These are phyloP conservation scores for Cepphus grylle DNA, from an alignment of 2,113 vertebrate species.

Conservation along the genomic window DNA sequence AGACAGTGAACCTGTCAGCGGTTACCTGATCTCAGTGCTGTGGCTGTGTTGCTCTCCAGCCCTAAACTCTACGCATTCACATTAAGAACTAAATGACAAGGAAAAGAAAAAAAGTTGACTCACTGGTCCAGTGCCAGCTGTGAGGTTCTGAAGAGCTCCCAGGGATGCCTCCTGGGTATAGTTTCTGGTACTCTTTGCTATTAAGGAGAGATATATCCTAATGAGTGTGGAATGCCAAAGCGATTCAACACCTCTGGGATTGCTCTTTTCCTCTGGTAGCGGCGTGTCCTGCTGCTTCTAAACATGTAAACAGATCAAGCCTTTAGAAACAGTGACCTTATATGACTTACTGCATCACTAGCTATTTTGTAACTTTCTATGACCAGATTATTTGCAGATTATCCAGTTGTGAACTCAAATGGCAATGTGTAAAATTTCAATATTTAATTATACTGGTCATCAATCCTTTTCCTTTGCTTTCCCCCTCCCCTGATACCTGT, in stretches of 20 bases:
- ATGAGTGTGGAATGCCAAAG: slow-evolving; percentile 88
- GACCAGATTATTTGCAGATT: background rate
- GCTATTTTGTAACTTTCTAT: background rate
- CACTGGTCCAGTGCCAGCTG: slow-evolving; percentile 83
- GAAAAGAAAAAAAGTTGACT: slow-evolving; percentile 17
- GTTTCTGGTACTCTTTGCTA: slow-evolving; percentile 84
- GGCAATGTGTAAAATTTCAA: background rate
- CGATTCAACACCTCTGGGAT: slow-evolving; percentile 84
- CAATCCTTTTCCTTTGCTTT: background rate
- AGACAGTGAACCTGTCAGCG: background rate
- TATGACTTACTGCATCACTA: background rate
- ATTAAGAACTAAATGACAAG: background rate
- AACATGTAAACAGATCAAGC: background rate
- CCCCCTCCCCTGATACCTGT: background rate
- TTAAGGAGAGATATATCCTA: slow-evolving; percentile 91
- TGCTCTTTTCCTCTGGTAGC: slow-evolving; percentile 82
- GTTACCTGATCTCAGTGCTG: background rate
- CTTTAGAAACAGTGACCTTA: slow-evolving; percentile 7
- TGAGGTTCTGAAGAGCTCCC: slow-evolving; percentile 94
- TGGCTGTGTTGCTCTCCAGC: background rate
- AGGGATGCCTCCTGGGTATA: slow-evolving; percentile 86
- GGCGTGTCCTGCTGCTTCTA: slow-evolving; percentile 73
- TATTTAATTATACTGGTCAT: background rate
- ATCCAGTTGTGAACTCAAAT: background rate
- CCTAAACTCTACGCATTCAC: background rate